Base-by-base conservation (phyloP, 2,113 vertebrate species). In the Nipponia nippon region DNA sequence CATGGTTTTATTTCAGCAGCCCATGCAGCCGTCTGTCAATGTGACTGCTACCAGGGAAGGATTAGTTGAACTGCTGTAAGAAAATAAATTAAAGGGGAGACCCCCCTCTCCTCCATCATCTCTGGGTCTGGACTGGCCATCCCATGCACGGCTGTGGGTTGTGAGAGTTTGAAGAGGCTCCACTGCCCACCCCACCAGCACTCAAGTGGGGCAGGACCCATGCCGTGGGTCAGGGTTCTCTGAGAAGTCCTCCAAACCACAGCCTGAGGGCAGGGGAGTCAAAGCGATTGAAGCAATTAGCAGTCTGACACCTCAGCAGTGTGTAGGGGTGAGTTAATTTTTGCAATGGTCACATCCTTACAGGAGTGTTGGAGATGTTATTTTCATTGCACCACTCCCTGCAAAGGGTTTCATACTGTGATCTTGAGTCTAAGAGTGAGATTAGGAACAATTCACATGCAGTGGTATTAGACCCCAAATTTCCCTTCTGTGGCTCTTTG, bases 301-400 rank as follows among this genome's bases (percentile, higher is more conserved):
- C 0, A 2, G n/a, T 6, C 16, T 2, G 0, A 58, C 40, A 53
- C 58, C 20, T 44, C n/a, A 13, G 58, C 50, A 16, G 10, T 15
- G 21, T 7, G 49, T 30, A 29, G 14, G 30, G 26, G 11, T 7
- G 40, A 27, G 27, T 27, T 36, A 19, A 55, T 25, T 30, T 59
- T 27, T 25, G 18, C 19, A 15, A 9, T 8, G 53, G 17, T 14
- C 0, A 3, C 29, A 26, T 42, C 58, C 20, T 52, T 36, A 29
- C 7, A 32, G 76, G 17, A 30, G 26, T 4, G 9, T 8, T 15
- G 50, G 34, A 30, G 25, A 34, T 9, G 42, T 34, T 40, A 11
- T 78, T 67, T 71, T 66, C 23, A 3, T 46, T 36, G 63, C 63
- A 23, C 15, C 2, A 1, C 29, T 19, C 9, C 32, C 56, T 42